A percentile compares a stretch with the other conserved stretches of the same genome.
phyloP scores from a whole-genome alignment of 2,113 vertebrate species.

The Pimephales promelas region DNA sequence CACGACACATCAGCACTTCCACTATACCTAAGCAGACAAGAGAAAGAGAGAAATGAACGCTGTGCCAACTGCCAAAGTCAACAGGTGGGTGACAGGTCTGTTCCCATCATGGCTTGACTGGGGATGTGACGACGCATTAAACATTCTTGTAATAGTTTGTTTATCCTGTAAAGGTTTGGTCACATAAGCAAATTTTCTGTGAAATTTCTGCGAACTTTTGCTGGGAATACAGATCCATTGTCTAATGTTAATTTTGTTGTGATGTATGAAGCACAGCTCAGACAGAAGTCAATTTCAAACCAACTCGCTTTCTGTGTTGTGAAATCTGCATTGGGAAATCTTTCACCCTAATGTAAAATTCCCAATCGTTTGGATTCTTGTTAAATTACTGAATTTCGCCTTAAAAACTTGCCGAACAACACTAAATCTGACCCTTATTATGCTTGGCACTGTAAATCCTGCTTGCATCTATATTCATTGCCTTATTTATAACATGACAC shows the following conservation, averaged over 20 bases:
- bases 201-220: background rate
- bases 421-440: background rate
- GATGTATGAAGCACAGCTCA: background rate
- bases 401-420: background rate
- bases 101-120: background rate
- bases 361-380: background rate
- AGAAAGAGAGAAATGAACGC: background rate
- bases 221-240: background rate
- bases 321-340: background rate
- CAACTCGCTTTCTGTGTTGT: background rate
- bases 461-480: background rate
- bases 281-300: background rate
- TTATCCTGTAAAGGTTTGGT: background rate
- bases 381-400: background rate
- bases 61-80: background rate
- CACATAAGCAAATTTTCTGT: too few relatives aligned
- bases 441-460: background rate
- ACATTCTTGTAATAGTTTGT: background rate
- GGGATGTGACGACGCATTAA: background rate
- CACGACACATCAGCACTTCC: slow-evolving; percentile 89
- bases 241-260: background rate
- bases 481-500: background rate
- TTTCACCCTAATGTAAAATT: background rate
- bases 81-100: background rate
- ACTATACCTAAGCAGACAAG: slow-evolving; percentile 68